Percentiles rank a stretch among this genome's conserved stretches.
These are phyloP conservation scores for Tiliacea citrago DNA, from an alignment of 2,888 invertebrate genomes.

Conservation along the genomic window DNA sequence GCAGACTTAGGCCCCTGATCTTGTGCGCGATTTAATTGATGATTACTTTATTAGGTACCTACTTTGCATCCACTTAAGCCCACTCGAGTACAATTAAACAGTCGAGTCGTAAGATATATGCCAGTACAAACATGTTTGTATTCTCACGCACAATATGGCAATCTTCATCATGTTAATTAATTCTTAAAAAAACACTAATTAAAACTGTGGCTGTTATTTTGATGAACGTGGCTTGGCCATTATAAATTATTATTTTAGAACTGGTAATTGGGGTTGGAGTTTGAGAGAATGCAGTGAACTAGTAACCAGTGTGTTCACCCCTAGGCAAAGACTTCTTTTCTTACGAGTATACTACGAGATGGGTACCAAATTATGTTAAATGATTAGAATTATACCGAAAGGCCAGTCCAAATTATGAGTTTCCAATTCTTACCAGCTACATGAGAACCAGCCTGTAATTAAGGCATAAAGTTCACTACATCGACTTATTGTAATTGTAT, in stretches of 20 bases:
- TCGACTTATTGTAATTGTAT: neutral
- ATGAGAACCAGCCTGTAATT: neutral
- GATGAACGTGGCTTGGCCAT: neutral
- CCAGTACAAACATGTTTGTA: neutral
- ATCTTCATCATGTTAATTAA: constrained; percentile 50
- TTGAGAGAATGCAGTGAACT: neutral
- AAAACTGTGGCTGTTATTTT: constrained; percentile 19
- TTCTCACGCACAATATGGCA: constrained; percentile 32
- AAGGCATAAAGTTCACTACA: neutral
- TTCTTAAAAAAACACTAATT: constrained; percentile 35
- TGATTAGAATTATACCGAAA: no score
- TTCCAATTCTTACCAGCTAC: neutral
- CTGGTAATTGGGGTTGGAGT: neutral
- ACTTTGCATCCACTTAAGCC: constrained; percentile 21
- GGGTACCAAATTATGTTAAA: no score
- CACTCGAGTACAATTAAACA: constrained; percentile 36
- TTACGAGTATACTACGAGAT: no score
- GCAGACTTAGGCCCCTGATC: no score
- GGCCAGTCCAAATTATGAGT: neutral
- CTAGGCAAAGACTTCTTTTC: neutral
- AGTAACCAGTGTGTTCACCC: neutral
- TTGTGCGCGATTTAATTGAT: neutral
- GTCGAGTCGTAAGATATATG: neutral
- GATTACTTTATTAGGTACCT: constrained; percentile 6
- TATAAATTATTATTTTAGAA: neutral